These are phyloP conservation scores for Athalia rosae DNA, from an alignment of 2,888 invertebrate genomes.

Conservation along the genomic window DNA sequence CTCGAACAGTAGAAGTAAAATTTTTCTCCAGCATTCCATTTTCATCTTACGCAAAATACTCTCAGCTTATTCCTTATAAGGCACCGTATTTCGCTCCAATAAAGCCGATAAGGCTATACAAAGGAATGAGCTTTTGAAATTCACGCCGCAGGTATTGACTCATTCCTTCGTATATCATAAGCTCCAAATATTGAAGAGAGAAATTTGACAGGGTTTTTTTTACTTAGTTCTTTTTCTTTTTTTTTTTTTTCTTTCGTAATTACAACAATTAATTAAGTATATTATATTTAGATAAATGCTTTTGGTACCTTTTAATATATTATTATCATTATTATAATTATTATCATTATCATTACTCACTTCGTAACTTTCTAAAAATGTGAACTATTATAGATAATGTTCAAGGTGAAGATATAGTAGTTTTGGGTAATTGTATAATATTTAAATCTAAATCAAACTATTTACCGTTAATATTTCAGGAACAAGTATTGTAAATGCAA, in stretches of 20 bases:
- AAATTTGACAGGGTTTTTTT: background rate
- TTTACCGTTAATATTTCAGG: constrained; percentile 57
- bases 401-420: no score
- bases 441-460: constrained; percentile 20
- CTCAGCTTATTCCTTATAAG: constrained; percentile 55
- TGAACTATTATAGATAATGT: background rate
- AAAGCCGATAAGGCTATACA: constrained; percentile 54
- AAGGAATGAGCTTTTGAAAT: constrained; percentile 46
- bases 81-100: constrained; percentile 60
- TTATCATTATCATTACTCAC: constrained; percentile 21
- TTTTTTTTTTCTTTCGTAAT: constrained; percentile 39
- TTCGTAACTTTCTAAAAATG: constrained; percentile 14
- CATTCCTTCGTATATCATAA: constrained; percentile 40
- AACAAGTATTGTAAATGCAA: constrained; percentile 59
- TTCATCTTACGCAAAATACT: constrained; percentile 14
- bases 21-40: background rate
- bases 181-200: constrained; percentile 35
- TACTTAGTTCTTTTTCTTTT: background rate
- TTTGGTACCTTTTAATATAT: constrained; percentile 51
- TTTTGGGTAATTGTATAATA: no score
- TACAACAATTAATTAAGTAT: constrained; percentile 48
- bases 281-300: constrained; percentile 49
- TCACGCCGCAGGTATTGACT: background rate
- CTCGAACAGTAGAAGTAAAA: background rate
- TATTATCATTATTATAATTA: background rate